Conservation (phyloP, 2,113 vertebrate species). For the Phoenicopterus ruber region DNA sequence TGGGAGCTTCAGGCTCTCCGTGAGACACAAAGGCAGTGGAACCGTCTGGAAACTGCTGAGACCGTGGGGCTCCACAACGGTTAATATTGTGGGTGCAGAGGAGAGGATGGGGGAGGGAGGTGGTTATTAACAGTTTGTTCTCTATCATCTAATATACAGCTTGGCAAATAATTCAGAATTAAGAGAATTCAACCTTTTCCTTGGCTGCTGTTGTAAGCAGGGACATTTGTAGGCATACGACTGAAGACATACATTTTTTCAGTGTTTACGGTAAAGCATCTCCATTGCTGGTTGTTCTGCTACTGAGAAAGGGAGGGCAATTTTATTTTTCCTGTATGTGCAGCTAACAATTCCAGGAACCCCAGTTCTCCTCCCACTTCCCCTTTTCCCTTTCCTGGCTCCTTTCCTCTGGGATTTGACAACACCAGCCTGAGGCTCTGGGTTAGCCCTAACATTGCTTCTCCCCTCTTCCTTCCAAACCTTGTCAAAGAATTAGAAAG, state of each 20-base stretch:
- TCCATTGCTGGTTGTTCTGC: neutral
- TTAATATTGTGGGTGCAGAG: neutral
- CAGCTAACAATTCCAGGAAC: conserved; percentile 56
- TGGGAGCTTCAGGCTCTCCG: accelerated
- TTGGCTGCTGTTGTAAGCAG: neutral
- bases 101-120: neutral
- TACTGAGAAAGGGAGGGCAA: neutral
- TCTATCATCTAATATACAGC: neutral
- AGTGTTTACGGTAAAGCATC: neutral
- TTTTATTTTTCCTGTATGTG: conserved; percentile 30
- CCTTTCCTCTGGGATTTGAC: neutral
- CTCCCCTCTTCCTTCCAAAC: neutral
- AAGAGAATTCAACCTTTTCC: neutral
- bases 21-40: neutral
- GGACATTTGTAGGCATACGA: accelerated
- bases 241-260: neutral
- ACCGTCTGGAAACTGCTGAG: neutral
- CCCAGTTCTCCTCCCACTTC: conserved; percentile 24
- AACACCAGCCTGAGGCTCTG: neutral
- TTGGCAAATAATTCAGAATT: neutral
- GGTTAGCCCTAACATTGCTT: neutral
- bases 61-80: accelerated
- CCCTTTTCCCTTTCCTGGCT: conserved; percentile 41
- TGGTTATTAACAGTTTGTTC: neutral
- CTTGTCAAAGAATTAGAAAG: neutral